phyloP scores from a whole-genome alignment of 2,888 invertebrate species.

The Drosophila kanekoi region DNA sequence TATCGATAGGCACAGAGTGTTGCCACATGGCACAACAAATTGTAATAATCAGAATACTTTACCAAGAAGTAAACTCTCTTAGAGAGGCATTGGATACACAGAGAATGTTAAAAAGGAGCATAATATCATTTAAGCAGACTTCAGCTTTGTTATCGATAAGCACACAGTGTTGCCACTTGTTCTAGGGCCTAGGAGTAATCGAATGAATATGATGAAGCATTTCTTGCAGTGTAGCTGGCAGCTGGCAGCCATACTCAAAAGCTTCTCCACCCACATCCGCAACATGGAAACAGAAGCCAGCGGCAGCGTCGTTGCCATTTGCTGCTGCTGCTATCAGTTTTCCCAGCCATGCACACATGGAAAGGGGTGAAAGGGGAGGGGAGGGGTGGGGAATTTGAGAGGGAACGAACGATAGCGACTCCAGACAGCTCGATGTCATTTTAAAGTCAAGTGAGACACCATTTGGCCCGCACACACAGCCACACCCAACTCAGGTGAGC shows the following conservation, averaged over 20 bases:
- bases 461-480: conserved; percentile 40
- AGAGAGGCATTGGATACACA: no score
- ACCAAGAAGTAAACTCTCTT: background rate
- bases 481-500: conserved; percentile 17
- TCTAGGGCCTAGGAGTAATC: background rate
- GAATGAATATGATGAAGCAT: background rate
- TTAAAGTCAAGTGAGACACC: conserved; percentile 69
- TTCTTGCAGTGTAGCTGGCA: conserved; percentile 25
- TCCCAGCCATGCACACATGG: conserved; percentile 22
- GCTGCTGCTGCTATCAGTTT: conserved; percentile 50
- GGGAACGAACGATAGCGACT: background rate
- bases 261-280: conserved; percentile 28
- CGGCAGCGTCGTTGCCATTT: conserved; percentile 9
- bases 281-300: conserved; percentile 14
- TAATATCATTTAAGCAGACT: background rate
- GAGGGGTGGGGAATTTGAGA: no score
- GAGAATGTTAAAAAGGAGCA: background rate
- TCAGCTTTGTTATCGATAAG: background rate
- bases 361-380: no score
- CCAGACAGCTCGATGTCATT: conserved; percentile 58
- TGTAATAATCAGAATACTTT: background rate
- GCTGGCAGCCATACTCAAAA: conserved; percentile 12
- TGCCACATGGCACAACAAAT: background rate
- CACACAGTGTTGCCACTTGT: background rate
- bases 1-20: background rate